phyloP scores from a whole-genome alignment of 2,113 vertebrate species.

The Zeus faber region DNA sequence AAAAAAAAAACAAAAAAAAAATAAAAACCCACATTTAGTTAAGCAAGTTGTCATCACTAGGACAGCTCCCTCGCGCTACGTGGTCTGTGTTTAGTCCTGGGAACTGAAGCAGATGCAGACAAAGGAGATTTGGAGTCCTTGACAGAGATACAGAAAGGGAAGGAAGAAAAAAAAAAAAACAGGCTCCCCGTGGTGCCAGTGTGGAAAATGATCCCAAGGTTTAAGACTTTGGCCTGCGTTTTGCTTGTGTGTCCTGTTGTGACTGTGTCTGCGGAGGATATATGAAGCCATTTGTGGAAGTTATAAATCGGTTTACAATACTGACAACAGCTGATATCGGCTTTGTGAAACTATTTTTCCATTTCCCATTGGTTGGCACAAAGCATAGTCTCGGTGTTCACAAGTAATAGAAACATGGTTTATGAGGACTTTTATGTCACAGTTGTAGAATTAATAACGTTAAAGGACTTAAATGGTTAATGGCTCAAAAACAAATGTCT shows the following conservation, averaged over 20 bases:
- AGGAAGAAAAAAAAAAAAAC: conserved; percentile 47
- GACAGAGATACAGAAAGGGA: conserved; percentile 60
- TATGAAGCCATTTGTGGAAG: conserved; percentile 8
- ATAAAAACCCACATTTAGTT: no score
- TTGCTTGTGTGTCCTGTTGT: conserved; percentile 67
- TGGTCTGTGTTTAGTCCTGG: conserved; percentile 66
- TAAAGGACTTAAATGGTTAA: no score
- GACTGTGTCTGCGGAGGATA: conserved; percentile 43
- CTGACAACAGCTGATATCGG: conserved; percentile 4
- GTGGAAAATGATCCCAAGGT: conserved; percentile 70
- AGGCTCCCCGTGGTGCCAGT: conserved; percentile 61
- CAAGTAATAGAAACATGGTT: no score
- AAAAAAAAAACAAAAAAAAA: no score
- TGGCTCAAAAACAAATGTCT: no score
- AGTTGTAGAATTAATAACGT: no score
- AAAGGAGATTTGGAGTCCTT: conserved; percentile 58
- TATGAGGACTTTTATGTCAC: no score
- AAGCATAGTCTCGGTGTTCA: not conserved
- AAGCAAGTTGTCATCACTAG: conserved; percentile 50
- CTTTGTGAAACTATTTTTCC: conserved; percentile 9
- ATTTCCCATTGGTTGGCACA: not conserved
- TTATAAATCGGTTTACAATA: conserved; percentile 19
- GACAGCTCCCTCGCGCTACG: conserved; percentile 28
- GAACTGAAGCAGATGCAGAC: conserved; percentile 70
- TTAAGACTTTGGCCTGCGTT: conserved; percentile 60